Evolutionary conservation across 2,113 vertebrate species (phyloP).

Genomic region (Oncorhynchus clarkii): DNA sequence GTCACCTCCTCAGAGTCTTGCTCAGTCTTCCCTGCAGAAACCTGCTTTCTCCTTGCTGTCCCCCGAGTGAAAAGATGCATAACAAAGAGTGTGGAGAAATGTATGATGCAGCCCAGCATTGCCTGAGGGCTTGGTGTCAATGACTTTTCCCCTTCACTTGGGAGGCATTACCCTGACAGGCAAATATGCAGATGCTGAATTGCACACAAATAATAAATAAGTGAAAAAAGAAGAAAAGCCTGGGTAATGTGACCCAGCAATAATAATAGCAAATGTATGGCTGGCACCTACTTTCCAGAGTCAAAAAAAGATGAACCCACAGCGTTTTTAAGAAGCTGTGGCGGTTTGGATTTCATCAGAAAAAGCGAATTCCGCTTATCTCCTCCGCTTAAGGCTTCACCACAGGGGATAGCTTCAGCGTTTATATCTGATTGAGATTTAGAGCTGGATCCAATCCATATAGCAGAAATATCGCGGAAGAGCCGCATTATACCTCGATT

Average conservation of each 20-base stretch:
- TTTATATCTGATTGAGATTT: conserved; percentile 18
- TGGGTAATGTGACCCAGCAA: not conserved
- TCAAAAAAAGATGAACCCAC: not conserved
- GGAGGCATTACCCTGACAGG: conserved; percentile 19
- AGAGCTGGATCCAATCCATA: not conserved
- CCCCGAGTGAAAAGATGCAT: conserved; percentile 14
- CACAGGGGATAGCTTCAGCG: not conserved
- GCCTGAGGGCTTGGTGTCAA: conserved; percentile 8
- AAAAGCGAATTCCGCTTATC: conserved; percentile 7
- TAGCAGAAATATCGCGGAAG: too few relatives aligned
- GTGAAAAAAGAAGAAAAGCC: not conserved
- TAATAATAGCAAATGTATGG: conserved; percentile 6
- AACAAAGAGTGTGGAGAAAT: conserved; percentile 18
- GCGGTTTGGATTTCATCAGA: conserved; percentile 5
- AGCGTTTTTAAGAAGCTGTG: conserved; percentile 3
- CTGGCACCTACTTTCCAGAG: conserved; percentile 1
- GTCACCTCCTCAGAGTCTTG: not conserved
- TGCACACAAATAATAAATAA: conserved; percentile 21
- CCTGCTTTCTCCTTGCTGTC: not conserved
- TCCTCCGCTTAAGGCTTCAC: not conserved
- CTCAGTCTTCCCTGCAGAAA: not conserved
- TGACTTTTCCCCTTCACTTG: conserved; percentile 10
- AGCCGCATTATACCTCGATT: not conserved
- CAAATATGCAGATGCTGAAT: conserved; percentile 16
- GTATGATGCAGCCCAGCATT: conserved; percentile 12